Percentiles rank a stretch among this genome's conserved stretches.
These are phyloP conservation scores for Macrotis lagotis DNA, from an alignment of 2,113 vertebrate genomes.

Conservation along the genomic window DNA sequence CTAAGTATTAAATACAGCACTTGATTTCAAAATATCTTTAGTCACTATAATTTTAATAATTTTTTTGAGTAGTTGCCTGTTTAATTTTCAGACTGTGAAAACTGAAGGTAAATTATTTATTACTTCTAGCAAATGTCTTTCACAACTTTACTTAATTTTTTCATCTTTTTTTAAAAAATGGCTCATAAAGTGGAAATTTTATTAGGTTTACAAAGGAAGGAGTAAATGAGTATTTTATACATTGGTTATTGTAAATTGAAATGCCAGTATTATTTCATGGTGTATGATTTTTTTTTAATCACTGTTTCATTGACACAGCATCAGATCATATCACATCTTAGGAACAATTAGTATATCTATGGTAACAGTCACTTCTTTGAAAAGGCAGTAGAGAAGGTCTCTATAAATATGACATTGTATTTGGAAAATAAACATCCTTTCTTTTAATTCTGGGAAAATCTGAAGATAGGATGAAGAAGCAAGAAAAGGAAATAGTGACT, in stretches of 20 bases:
- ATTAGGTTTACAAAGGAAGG: conserved; percentile 79
- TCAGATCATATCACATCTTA: conserved; percentile 42
- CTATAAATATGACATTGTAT: not conserved
- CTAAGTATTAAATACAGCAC: conserved; percentile 66
- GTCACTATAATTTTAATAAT: conserved; percentile 83
- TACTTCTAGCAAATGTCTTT: conserved; percentile 83
- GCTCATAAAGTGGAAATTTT: conserved; percentile 84
- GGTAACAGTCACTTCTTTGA: not conserved
- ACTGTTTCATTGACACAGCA: conserved; percentile 56
- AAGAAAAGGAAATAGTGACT: not conserved
- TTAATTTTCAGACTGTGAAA: conserved; percentile 84
- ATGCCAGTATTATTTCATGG: conserved; percentile 80
- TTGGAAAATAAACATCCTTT: not conserved
- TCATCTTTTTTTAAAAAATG: conserved; percentile 82
- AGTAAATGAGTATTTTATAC: conserved; percentile 83
- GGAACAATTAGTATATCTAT: conserved; percentile 23
- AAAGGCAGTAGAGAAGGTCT: not conserved
- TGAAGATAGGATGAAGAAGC: not conserved
- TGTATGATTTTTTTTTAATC: conserved; percentile 55
- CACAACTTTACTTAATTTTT: conserved; percentile 85
- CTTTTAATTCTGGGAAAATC: not conserved
- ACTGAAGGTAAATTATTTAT: conserved; percentile 87
- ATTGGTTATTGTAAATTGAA: conserved; percentile 79
- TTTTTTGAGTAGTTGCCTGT: conserved; percentile 84
- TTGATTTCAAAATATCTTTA: conserved; percentile 79